These are phyloP conservation scores for Lycorma delicatula DNA, from an alignment of 1,140 invertebrate species.

Conservation along the genomic window DNA sequence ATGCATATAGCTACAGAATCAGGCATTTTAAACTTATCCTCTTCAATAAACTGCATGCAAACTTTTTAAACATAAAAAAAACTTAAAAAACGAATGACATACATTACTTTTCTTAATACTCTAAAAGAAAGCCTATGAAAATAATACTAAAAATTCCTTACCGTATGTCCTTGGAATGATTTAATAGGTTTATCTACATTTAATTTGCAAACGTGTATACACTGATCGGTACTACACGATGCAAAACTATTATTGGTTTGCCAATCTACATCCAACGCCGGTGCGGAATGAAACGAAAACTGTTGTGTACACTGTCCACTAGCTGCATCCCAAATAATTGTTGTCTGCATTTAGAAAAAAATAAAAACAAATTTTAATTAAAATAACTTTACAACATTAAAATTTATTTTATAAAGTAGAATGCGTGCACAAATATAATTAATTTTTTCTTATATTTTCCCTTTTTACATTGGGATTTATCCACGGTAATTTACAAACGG, in stretches of 20 bases:
- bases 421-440: too few relatives aligned
- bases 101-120: too few relatives aligned
- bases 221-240: constrained; percentile 98
- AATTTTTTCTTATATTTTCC: too few relatives aligned
- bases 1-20: too few relatives aligned
- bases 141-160: too few relatives aligned
- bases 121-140: too few relatives aligned
- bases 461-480: constrained; percentile 5
- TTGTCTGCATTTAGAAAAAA: constrained; percentile 56
- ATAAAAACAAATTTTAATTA: background rate
- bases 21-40: too few relatives aligned
- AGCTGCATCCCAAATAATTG: constrained; percentile 99
- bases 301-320: constrained; percentile 95
- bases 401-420: too few relatives aligned
- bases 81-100: too few relatives aligned
- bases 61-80: too few relatives aligned
- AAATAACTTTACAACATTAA: too few relatives aligned
- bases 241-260: constrained; percentile 96
- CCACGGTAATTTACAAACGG: background rate
- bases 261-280: constrained; percentile 98
- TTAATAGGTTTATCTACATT: constrained; percentile 91
- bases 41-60: too few relatives aligned
- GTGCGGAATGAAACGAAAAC: constrained; percentile 95
- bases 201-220: constrained; percentile 95
- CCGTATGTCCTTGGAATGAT: constrained; percentile 97